Conservation (phyloP, 1,140 invertebrate genomes). For the Delia radicum region DNA sequence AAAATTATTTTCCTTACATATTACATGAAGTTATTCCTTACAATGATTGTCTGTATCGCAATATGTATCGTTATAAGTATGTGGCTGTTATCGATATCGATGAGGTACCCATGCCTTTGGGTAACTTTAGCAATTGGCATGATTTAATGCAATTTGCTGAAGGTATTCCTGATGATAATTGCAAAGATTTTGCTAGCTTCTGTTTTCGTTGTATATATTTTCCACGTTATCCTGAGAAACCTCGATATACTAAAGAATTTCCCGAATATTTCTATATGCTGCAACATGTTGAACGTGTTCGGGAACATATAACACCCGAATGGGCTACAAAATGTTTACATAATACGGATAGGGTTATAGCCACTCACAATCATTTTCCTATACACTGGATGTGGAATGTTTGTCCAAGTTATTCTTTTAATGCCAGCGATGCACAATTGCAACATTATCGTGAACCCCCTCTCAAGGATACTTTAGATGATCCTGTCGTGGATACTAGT, state of each 20-base stretch:
- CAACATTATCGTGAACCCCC: background rate
- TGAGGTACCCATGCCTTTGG: conserved; percentile 82
- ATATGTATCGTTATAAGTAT: conserved; percentile 86
- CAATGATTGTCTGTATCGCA: conserved; percentile 92
- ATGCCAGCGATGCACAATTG: background rate
- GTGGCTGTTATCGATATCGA: conserved; percentile 87
- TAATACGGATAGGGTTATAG: too few species aligned
- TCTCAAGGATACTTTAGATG: background rate
- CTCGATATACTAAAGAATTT: conserved; percentile 73
- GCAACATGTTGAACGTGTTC: too few species aligned
- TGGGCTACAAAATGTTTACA: too few species aligned
- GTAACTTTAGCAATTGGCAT: conserved; percentile 58
- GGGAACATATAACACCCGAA: too few species aligned
- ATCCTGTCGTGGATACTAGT: background rate
- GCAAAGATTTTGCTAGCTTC: conserved; percentile 70
- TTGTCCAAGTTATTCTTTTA: background rate
- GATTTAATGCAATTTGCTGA: conserved; percentile 66
- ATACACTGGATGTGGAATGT: too few species aligned
- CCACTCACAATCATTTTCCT: too few species aligned
- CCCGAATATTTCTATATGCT: conserved; percentile 80
- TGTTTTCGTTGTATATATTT: conserved; percentile 92
- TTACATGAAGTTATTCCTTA: conserved; percentile 93
- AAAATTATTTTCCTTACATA: conserved; percentile 78
- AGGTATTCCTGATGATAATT: too few species aligned
- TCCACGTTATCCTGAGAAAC: conserved; percentile 78